Evolutionary conservation across 2,888 invertebrate genomes (phyloP), one percentile per base, ranked within the genome.

Genomic region (Leptinotarsa juncta): DNA sequence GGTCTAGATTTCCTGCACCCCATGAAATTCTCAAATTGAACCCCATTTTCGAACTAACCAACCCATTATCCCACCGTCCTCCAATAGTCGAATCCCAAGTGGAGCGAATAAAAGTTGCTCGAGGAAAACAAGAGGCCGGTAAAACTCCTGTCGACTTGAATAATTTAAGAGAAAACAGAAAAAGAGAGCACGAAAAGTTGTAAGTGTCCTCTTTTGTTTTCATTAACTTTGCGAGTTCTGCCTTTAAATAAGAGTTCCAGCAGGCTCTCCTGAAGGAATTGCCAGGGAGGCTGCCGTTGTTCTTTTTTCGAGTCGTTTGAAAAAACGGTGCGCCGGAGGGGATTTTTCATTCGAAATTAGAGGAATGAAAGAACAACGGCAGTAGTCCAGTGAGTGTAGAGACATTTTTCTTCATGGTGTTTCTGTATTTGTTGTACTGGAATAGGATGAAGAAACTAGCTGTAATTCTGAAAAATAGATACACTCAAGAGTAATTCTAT

Each of bases 161-260:
- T 62, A 42, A 62, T 62, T 62, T 62, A 26, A n/a, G 42, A 16
- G 32, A 62, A 32, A 68, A 53, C 53, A 68, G 55, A 55, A 68
- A 68, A 68, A 67, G 55, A 68, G 55, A 23, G 51, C 4, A n/a
- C n/a, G 2, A 55, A 55, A 67, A 67, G 51, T 51, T 67, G 20
- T 4, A 26, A 50, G 50, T 53, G 67, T 67, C 67, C 51, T 26
- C 55, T 55, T 68, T 68, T 68, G 68, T 68, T 68, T 68, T 68
- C 68, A 68, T 68, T 68, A 68, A 68, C 55, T 68, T 68, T 14
- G 55, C 15, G 18, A 68, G 53, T 55, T 53, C 14, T 5, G 18
- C 32, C 55, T 55, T 14, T 53, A 42, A 26, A 42, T 32, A n/a
- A 62, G 42, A 62, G 62, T 62, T 42, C 62, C 62, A 62, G 32